Evolutionary conservation across 2,888 invertebrate species (phyloP).

Genomic region (Agriotes lineatus): DNA sequence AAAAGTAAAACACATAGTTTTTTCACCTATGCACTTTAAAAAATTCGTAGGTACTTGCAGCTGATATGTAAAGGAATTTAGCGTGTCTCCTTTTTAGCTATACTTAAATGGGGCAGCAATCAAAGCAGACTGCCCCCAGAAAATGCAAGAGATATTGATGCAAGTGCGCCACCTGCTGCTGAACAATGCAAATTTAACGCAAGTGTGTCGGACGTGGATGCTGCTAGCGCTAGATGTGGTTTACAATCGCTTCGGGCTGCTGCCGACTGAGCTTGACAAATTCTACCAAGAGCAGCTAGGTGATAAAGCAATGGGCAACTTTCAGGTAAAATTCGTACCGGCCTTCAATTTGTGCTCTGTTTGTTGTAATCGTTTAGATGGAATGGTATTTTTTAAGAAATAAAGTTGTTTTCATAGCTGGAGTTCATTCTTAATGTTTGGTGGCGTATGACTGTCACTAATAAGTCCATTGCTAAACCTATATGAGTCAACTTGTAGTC

Average conservation of each 20-base stretch:
- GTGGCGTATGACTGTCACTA: no score
- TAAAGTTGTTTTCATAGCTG: background rate
- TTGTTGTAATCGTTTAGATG: background rate
- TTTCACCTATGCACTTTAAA: no score
- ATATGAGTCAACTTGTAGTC: no score
- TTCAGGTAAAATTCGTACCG: conserved; percentile 59
- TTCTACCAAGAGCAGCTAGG: conserved; percentile 64
- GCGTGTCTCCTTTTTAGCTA: conserved; percentile 56
- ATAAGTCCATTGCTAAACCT: no score
- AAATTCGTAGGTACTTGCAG: no score
- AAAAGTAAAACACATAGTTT: no score
- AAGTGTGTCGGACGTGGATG: conserved; percentile 62
- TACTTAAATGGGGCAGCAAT: conserved; percentile 61
- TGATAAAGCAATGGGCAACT: conserved; percentile 57
- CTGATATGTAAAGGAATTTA: no score
- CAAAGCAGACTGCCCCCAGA: conserved; percentile 53
- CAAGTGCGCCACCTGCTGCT: conserved; percentile 60
- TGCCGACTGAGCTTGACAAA: conserved; percentile 60
- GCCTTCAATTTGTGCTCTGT: background rate
- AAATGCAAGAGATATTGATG: conserved; percentile 59
- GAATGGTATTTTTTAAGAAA: background rate
- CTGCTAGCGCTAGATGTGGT: conserved; percentile 64
- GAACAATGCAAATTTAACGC: conserved; percentile 58
- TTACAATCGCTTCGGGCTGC: conserved; percentile 59
- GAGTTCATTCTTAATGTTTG: no score